These are phyloP conservation scores for Cyprinodon variegatus DNA, from an alignment of 2,113 vertebrate genomes.

Conservation along the genomic window DNA sequence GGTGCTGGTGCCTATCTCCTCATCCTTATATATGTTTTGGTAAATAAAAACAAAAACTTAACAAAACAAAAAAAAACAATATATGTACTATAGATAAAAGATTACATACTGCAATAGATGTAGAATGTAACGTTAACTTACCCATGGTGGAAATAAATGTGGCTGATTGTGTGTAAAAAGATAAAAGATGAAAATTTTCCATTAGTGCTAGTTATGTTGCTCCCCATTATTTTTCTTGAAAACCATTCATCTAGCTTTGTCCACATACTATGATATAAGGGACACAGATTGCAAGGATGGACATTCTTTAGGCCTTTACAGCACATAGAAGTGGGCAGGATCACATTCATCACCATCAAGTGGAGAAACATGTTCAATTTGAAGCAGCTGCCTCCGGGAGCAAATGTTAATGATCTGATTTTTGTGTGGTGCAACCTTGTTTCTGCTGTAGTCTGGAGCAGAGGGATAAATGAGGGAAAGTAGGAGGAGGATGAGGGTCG, in stretches of 20 bases:
- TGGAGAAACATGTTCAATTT: constrained; percentile 65
- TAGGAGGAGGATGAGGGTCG: neutral
- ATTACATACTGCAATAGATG: too few relatives aligned
- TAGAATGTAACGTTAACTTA: too few relatives aligned
- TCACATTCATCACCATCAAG: constrained; percentile 46
- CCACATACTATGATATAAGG: constrained; percentile 29
- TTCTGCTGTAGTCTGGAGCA: constrained; percentile 38
- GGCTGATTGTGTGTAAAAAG: too few relatives aligned
- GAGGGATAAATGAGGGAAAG: constrained; percentile 18
- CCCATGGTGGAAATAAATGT: too few relatives aligned
- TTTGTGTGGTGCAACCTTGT: constrained; percentile 47
- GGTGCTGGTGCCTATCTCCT: too few relatives aligned
- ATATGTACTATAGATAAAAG: too few relatives aligned
- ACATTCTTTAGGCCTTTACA: constrained; percentile 25
- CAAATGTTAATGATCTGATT: constrained; percentile 52
- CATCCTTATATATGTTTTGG: too few relatives aligned
- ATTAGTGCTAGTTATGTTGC: neutral
- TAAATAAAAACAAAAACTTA: too few relatives aligned
- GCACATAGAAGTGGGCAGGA: constrained; percentile 21
- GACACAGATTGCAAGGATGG: constrained; percentile 15
- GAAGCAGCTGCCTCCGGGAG: constrained; percentile 60
- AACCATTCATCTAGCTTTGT: constrained; percentile 1
- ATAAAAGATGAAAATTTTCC: neutral
- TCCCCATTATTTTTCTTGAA: constrained; percentile 34
- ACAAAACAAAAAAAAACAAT: too few relatives aligned